Base-by-base conservation (phyloP, 2,888 invertebrate genomes). In the Lutraria lutraria region DNA sequence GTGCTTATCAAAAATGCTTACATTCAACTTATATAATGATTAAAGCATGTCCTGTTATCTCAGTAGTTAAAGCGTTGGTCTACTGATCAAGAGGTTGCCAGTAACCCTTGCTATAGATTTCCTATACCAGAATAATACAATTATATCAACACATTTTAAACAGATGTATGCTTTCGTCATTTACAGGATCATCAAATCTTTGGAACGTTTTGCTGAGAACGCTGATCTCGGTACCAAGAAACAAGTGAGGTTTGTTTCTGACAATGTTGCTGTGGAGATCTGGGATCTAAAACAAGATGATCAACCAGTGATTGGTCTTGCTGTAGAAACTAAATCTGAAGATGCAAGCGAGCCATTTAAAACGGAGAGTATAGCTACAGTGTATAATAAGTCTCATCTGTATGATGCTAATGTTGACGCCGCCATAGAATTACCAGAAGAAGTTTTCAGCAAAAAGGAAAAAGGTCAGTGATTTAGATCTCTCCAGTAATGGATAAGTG, bases 241-340 rank as follows among this genome's bases (percentile, higher is more conserved):
- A 13, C 89, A 92, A 53, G 88, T 94, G 63, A 93, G 94, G 29
- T 88, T 93, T 43, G 94, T 94, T 12, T 92, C 93, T 16, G 94
- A 94, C 19, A 95, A 95, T 83, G 93, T 95, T 43, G 95, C 94
- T 31, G 92, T 95, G 83, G 94, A 95, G 82, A 91, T 95, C 13
- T 95, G 94, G 94, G 89, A 94, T 56, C 88, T 95, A 19, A 88
- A 93, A n/a, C 86, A 89, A 29, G 79, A 87, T 2, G 88, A 81
- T 16, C 89, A 85, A 21, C 93, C 94, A 1, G 93, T 95, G 0
- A 94, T 95, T 25, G 95, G 95, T 15, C 89, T 95, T 31, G 95
- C 94, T 6, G 95, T 94, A n/a, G 92, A 86, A 16, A 88, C 82
- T 15, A 34, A 80, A 34, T 81, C 83, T 6, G 80, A 76, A 6